phyloP scores from a whole-genome alignment of 2,888 invertebrate species.

The Alentia gelatinosa region DNA sequence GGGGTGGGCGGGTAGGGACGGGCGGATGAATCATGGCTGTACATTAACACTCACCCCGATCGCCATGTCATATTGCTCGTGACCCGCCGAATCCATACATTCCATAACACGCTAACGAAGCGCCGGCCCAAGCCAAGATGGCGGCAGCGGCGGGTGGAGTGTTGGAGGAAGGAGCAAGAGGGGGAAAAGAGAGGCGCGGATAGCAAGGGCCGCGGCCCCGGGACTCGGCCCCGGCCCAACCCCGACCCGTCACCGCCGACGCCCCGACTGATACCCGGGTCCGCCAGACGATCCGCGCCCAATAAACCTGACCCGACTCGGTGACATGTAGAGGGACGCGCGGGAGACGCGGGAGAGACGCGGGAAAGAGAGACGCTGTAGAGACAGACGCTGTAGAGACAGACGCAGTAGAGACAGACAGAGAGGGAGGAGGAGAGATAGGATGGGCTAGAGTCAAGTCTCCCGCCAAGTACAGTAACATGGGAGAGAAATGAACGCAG shows the following conservation, averaged over 20 bases:
- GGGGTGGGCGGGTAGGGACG: constrained; percentile 27
- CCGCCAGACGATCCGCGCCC: background rate
- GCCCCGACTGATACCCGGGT: background rate
- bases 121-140: constrained; percentile 25
- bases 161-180: background rate
- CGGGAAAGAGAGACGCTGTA: too few relatives aligned
- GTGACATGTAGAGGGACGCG: too few relatives aligned
- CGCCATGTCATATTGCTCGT: constrained; percentile 52
- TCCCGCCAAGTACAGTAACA: background rate
- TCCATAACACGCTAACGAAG: constrained; percentile 52
- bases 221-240: background rate
- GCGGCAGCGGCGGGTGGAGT: background rate
- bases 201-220: background rate
- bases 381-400: background rate
- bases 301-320: too few relatives aligned
- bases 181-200: background rate
- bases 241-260: background rate
- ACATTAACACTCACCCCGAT: constrained; percentile 46
- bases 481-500: background rate
- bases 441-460: background rate
- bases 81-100: constrained; percentile 52
- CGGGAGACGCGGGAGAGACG: too few relatives aligned
- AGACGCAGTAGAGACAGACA: background rate
- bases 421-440: background rate
- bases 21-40: constrained; percentile 48